Base-by-base conservation (phyloP, 2,113 vertebrate genomes). In the Cephalophus harveyi region DNA sequence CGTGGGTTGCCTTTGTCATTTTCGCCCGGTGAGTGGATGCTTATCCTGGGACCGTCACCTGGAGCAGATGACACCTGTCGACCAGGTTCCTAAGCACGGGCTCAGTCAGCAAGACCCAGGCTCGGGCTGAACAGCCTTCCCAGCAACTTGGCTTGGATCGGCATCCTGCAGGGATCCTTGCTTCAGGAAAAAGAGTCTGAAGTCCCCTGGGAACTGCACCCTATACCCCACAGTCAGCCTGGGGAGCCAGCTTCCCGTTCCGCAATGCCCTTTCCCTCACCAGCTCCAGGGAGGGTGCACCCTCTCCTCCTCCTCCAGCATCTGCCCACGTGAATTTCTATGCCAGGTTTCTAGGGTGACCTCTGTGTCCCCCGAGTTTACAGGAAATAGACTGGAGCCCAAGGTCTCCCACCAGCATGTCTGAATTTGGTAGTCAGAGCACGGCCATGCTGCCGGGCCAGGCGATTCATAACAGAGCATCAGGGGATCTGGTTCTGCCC, bases 371-470 rank as follows among this genome's bases (percentile, higher is more conserved):
- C 21, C 12, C 0, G 21, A 36, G 81, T 55, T 36, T 36, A 25
- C 33, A 55, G 81, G 33, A 27, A 36, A 33, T 36, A n/a, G 21
- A 27, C n/a, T 36, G 7, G 52, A 36, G 21, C 28, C 13, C 33
- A 23, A 3, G 52, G 81, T 55, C 21, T 55, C 52, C 33, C 52
- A 21, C 6, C 33, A 55, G 33, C 81, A 16, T 0, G 1, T 83
- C 50, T 36, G 81, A 23, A 7, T 36, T 15, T 25, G 12, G 50
- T 15, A 15, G 12, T 36, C 81, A 33, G 6, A 83, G 33, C 12
- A 1, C 0, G 1, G 21, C 33, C 33, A 12, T 23, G 6, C 52
- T 27, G 21, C 15, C 2, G 0, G 81, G 21, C 33, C 52, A 14
- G 33, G 79, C 1, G 12, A 40, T 27, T 55, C 23, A 55, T 27